Percentiles rank a stretch among this genome's conserved stretches.
Evolutionary conservation across 2,113 vertebrate species (phyloP).

Genomic region (Muscicapa adusta): DNA sequence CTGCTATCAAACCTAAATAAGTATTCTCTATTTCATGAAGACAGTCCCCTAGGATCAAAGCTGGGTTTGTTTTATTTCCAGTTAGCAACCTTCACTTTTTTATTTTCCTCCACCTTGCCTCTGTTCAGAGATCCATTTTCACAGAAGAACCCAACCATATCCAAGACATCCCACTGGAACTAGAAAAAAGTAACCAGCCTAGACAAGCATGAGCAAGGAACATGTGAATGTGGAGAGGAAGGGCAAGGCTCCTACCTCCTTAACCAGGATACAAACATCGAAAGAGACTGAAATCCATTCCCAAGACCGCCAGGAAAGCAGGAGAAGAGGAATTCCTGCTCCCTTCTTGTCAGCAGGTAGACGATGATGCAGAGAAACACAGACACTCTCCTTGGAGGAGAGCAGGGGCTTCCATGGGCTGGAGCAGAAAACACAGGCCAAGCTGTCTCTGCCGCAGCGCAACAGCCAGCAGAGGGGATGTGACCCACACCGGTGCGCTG

Average conservation of each 20-base stretch:
- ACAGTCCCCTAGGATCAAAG: neutral
- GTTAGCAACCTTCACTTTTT: neutral
- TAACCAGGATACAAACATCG: neutral
- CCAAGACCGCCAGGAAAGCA: neutral
- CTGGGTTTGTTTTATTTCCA: accelerated
- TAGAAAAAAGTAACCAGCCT: neutral
- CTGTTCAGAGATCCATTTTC: neutral
- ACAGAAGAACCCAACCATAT: neutral
- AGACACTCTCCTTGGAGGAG: neutral
- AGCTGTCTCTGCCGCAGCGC: accelerated
- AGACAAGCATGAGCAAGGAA: neutral
- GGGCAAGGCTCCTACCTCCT: neutral
- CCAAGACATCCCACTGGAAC: neutral
- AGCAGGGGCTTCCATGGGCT: accelerated
- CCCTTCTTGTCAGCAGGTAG: neutral
- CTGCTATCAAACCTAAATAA: neutral
- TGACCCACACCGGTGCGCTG: accelerated
- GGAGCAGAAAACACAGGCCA: neutral
- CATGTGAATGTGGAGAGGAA: neutral
- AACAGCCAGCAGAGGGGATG: accelerated
- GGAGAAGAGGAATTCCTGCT: neutral
- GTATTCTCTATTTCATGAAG: neutral
- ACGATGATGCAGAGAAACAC: neutral
- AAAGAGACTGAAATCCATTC: neutral
- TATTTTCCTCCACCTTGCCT: neutral